Evolutionary conservation across 1,140 invertebrate genomes (phyloP).

Genomic region (Venturia canescens): DNA sequence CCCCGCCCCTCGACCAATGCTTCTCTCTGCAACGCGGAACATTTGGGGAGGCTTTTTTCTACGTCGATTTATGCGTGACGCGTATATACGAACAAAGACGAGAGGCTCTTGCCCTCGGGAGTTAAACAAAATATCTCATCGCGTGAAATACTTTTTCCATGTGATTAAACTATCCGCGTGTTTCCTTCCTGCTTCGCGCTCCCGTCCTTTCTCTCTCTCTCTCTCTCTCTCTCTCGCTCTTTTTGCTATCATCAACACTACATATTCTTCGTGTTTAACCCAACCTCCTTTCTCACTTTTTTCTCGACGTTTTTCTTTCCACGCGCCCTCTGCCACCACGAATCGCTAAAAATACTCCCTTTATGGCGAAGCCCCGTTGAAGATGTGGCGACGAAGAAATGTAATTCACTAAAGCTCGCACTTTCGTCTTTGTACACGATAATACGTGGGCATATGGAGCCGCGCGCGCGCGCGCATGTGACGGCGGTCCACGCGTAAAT

Average conservation of each 20-base stretch:
- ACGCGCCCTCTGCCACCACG: not conserved
- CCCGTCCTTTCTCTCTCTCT: not conserved
- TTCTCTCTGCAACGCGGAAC: too few species aligned
- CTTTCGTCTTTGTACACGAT: not conserved
- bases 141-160: too few species aligned
- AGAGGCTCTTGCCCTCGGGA: too few species aligned
- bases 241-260: not conserved
- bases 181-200: not conserved
- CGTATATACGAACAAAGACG: too few species aligned
- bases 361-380: not conserved
- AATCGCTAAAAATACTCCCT: conserved; percentile 33
- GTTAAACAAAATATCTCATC: too few species aligned
- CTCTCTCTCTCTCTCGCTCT: not conserved
- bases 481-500: not conserved
- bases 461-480: too few species aligned
- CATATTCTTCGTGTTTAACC: too few species aligned
- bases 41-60: too few species aligned
- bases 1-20: too few species aligned
- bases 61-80: too few species aligned
- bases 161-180: not conserved
- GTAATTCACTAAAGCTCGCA: not conserved
- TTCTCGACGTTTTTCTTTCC: not conserved
- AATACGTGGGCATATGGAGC: too few species aligned
- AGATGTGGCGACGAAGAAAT: not conserved
- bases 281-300: not conserved